Base-by-base conservation (phyloP, 1,140 invertebrate genomes). In the Centruroides sculpturatus region DNA sequence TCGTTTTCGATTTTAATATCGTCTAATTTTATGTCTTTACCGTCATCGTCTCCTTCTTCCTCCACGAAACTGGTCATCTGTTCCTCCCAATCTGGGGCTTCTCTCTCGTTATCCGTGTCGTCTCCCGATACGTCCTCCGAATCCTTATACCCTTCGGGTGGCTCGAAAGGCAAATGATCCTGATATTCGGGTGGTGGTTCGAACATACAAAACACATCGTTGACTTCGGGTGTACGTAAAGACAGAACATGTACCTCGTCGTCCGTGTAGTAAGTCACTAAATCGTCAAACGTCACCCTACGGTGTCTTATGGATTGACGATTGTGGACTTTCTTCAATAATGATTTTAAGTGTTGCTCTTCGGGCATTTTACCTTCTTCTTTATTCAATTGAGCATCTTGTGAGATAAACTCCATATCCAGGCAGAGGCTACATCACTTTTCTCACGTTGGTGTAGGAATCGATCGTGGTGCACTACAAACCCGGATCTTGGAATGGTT, bases 101-200 rank as follows among this genome's bases (percentile, higher is more conserved):
- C 46, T 56, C 59, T 35, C 12, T 34, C 55, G 55, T 13, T 41
- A 56, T 47, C 34, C n/a, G 12, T 56, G 10, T 11, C 50, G 12
- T 36, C 41, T 11, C 12, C 47, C 23, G 55, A 55, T 11, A 34
- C 3, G 1, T 60, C 58, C 5, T 58, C 59, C 9, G 35, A 5
- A 35, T 62, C 60, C 10, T 59, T n/a, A 34, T 63, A 63, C 35
- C 62, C 60, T 6, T 59, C 64, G n/a, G 64, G 61, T 6, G 64
- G 64, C 35, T 62, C 61, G 46, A 62, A 62, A 9, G 60, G 57
- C n/a, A 49, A 54, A 35, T 57, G 49, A 13, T 65, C 64, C 35
- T 60, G 60, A 58, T 65, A 65, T 34, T 62, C 64, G 3, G 49
- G 49, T 4, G 64, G 64, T 3, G 64, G 64, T n/a, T 65, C 64